Evolutionary conservation across 2,888 invertebrate species (phyloP).

Genomic region (Drosophila nigritarsus): DNA sequence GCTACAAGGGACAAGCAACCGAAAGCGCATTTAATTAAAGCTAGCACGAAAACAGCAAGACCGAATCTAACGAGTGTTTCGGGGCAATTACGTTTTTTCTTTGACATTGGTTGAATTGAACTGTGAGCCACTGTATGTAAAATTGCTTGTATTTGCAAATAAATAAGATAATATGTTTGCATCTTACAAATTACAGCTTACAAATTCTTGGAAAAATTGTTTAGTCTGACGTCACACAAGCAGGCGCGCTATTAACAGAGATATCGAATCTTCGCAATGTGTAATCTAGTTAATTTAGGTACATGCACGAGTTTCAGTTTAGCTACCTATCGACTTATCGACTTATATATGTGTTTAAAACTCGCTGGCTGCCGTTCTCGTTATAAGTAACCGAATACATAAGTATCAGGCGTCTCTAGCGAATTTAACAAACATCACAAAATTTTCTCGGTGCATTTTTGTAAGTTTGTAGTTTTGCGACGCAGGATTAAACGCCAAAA

Average conservation of each 20-base stretch:
- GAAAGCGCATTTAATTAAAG: background rate
- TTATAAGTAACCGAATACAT: background rate
- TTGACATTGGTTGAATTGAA: no score
- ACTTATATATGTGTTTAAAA: no score
- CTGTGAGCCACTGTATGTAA: no score
- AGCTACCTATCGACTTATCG: background rate
- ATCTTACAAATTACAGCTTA: constrained; percentile 38
- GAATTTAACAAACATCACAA: background rate
- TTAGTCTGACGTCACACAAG: background rate
- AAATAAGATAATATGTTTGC: no score
- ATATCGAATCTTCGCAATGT: background rate
- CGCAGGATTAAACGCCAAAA: no score
- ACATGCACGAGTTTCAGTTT: background rate
- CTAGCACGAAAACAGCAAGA: background rate
- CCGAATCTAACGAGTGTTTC: background rate
- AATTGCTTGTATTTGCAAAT: constrained; percentile 2
- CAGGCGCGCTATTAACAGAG: background rate
- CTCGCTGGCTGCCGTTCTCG: background rate
- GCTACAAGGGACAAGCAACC: background rate
- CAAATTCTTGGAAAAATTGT: background rate
- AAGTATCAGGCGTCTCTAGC: background rate
- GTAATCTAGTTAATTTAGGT: background rate
- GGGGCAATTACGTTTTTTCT: no score
- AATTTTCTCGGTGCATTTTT: background rate
- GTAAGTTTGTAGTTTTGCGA: background rate